Conservation (phyloP, 1,140 invertebrate species). For the Drosophila eugracilis region DNA sequence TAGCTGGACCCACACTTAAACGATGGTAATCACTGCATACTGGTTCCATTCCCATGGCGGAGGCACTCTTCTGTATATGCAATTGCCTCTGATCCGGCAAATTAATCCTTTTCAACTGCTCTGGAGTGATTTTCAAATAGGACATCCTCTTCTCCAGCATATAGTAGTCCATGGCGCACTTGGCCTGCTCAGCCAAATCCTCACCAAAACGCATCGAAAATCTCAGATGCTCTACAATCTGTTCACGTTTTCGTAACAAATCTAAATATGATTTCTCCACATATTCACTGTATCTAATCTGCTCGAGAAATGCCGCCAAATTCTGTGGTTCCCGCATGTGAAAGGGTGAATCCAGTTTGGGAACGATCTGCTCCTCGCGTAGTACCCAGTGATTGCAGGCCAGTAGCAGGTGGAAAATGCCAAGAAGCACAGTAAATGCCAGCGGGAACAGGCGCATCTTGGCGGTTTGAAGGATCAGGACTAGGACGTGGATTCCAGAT, state of each 20-base stretch:
- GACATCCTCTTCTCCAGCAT: constrained; percentile 73
- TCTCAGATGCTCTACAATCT: constrained; percentile 75
- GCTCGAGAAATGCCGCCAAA: constrained; percentile 92
- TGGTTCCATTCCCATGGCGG: constrained; percentile 84
- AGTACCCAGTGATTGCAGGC: constrained; percentile 80
- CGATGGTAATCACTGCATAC: constrained; percentile 87
- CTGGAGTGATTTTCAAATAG: constrained; percentile 67
- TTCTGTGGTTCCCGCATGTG: constrained; percentile 92
- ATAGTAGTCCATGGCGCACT: constrained; percentile 77
- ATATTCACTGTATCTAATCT: constrained; percentile 87
- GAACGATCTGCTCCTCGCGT: constrained; percentile 71
- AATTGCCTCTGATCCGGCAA: constrained; percentile 60
- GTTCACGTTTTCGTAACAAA: constrained; percentile 66
- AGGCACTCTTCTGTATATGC: constrained; percentile 17
- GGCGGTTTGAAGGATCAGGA: not conserved
- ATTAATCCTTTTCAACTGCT: constrained; percentile 68
- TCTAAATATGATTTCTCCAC: constrained; percentile 75
- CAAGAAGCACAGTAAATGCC: constrained; percentile 35
- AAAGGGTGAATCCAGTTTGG: constrained; percentile 90
- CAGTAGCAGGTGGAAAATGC: constrained; percentile 51
- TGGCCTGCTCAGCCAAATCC: constrained; percentile 76
- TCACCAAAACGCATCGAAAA: constrained; percentile 74
- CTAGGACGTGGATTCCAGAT: not conserved
- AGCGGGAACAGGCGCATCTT: constrained; percentile 54
- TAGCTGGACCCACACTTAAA: constrained; percentile 85